These are phyloP conservation scores for Crossaster papposus DNA, from an alignment of 53 echinoderm and acorn worm species.

Conservation along the genomic window DNA sequence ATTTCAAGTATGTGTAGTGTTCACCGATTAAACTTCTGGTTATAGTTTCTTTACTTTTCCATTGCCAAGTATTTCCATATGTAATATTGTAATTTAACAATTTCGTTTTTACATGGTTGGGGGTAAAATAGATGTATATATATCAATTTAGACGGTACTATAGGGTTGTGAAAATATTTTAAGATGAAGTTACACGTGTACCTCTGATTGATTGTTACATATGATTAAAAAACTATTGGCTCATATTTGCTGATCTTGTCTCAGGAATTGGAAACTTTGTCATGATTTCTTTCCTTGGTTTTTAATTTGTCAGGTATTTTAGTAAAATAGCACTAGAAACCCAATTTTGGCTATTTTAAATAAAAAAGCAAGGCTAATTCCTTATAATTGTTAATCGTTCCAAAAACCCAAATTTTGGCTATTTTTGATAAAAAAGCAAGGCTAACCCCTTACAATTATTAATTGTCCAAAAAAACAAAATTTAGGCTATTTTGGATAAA, in stretches of 20 bases:
- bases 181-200: conserved; percentile 16
- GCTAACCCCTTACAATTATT: too few relatives aligned
- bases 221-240: conserved; percentile 50
- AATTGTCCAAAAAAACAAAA: too few relatives aligned
- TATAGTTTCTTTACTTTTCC: background rate
- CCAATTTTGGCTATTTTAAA: too few relatives aligned
- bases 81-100: background rate
- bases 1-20: too few relatives aligned
- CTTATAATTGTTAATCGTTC: too few relatives aligned
- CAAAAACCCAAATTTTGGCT: too few relatives aligned
- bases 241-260: conserved; percentile 53
- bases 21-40: background rate
- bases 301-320: background rate
- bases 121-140: background rate
- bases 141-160: conserved; percentile 56
- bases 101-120: background rate
- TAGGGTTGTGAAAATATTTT: conserved; percentile 49
- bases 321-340: too few relatives aligned
- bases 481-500: too few relatives aligned
- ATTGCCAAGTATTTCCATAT: background rate
- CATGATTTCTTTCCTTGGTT: background rate
- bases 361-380: too few relatives aligned
- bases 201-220: conserved; percentile 54
- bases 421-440: too few relatives aligned
- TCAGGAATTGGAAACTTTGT: conserved; percentile 52